Conservation (phyloP, 2,797 vertebrate genomes). For the Diplodus sargus region DNA sequence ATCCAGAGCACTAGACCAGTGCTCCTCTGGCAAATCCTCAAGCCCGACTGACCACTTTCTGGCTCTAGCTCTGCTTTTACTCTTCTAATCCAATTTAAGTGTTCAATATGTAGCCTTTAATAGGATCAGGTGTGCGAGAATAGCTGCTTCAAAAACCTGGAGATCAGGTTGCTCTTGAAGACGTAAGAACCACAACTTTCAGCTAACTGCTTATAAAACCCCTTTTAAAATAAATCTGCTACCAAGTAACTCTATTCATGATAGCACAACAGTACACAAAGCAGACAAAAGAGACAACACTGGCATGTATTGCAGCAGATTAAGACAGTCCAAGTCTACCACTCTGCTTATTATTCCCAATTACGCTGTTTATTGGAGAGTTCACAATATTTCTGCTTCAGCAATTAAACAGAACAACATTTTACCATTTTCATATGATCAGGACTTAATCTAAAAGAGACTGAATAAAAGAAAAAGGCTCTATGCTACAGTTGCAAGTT, state of each 20-base stretch:
- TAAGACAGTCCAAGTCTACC: neutral
- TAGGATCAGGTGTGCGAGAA: conserved; percentile 62
- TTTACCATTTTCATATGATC: neutral
- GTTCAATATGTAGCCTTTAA: conserved; percentile 54
- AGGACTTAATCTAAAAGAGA: neutral
- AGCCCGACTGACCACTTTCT: conserved; percentile 21
- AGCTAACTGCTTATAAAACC: too few relatives aligned
- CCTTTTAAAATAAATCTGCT: neutral
- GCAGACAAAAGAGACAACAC: neutral
- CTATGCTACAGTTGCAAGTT: neutral
- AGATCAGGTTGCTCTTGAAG: conserved; percentile 19
- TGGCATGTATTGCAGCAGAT: neutral
- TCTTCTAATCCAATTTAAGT: conserved; percentile 64
- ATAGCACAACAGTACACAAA: neutral
- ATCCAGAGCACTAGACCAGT: neutral
- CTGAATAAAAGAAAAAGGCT: neutral
- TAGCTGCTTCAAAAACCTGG: conserved; percentile 39
- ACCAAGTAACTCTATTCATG: neutral
- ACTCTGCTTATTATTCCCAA: neutral
- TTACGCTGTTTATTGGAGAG: neutral
- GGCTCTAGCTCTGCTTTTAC: conserved; percentile 25
- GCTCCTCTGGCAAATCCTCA: conserved; percentile 14
- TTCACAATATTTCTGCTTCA: neutral
- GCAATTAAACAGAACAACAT: neutral
- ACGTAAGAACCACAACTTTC: conserved; percentile 1